A percentile compares a stretch with the other conserved stretches of the same genome.
Evolutionary conservation across 2,797 vertebrate species (phyloP).

Genomic region (Uromys caudimaculatus): DNA sequence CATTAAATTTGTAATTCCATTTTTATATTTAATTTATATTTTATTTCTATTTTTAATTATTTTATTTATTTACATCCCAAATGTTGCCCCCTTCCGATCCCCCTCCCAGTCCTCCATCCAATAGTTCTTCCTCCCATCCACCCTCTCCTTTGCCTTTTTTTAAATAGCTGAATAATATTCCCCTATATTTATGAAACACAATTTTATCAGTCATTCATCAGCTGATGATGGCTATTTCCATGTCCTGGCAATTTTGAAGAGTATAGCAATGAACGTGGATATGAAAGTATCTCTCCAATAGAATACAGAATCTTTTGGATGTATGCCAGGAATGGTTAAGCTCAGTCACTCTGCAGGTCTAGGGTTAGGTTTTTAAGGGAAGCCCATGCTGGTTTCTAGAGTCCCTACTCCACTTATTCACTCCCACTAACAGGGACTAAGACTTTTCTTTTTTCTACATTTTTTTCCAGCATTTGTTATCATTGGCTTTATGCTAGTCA

Average conservation of each 20-base stretch:
- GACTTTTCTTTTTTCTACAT: not conserved
- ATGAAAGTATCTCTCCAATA: not conserved
- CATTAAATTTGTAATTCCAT: not conserved
- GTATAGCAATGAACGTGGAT: not conserved
- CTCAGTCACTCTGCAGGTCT: not conserved
- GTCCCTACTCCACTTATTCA: not conserved
- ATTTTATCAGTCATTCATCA: not conserved
- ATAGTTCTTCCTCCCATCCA: not conserved
- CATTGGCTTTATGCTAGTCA: not conserved
- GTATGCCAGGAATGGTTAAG: not conserved
- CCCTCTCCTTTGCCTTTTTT: not conserved
- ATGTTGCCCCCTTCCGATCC: not conserved
- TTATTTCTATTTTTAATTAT: not conserved
- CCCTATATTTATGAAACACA: not conserved
- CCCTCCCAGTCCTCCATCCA: not conserved
- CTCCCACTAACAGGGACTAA: not conserved
- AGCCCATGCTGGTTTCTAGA: not conserved
- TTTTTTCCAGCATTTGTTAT: not conserved
- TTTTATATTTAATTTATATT: not conserved
- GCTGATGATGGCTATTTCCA: not conserved
- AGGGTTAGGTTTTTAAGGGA: not conserved
- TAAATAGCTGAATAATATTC: not conserved
- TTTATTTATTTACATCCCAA: not conserved
- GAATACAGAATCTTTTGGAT: not conserved
- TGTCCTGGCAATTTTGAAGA: not conserved